Evolutionary conservation across 2,888 invertebrate species (phyloP).

Genomic region (Leuctra nigra): DNA sequence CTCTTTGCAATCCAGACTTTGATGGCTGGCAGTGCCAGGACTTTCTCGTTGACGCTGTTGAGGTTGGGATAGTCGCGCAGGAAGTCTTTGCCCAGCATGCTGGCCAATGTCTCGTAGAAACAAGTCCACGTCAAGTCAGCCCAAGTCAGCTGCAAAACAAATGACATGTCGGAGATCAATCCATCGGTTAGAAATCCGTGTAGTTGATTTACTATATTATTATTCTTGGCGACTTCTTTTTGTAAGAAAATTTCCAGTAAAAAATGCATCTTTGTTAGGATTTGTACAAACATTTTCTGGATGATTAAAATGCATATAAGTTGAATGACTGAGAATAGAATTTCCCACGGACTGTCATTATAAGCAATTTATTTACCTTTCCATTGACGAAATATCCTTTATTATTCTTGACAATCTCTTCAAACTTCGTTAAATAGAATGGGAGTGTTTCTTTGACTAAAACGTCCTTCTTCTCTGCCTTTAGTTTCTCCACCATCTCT

Average conservation of each 20-base stretch:
- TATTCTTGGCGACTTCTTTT: too few relatives aligned
- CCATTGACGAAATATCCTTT: conserved; percentile 26
- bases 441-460: conserved; percentile 49
- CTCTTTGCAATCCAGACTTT: conserved; percentile 36
- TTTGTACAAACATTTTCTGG: too few relatives aligned
- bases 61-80: conserved; percentile 34
- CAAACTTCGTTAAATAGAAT: conserved; percentile 45
- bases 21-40: conserved; percentile 34
- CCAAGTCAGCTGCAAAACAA: conserved; percentile 7
- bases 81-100: conserved; percentile 18
- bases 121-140: not conserved
- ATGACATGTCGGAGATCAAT: too few relatives aligned
- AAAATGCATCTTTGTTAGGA: too few relatives aligned
- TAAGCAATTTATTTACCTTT: too few relatives aligned
- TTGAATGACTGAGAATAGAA: too few relatives aligned
- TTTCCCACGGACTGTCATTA: too few relatives aligned
- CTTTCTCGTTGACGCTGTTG: conserved; percentile 32
- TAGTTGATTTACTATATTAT: too few relatives aligned
- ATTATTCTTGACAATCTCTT: conserved; percentile 26
- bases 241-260: too few relatives aligned
- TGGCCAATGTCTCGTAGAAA: not conserved
- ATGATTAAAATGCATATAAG: too few relatives aligned
- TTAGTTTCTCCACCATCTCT: not conserved
- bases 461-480: conserved; percentile 43
- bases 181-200: too few relatives aligned